These are phyloP conservation scores for Indicator indicator DNA, from an alignment of 2,113 vertebrate genomes.

Conservation along the genomic window DNA sequence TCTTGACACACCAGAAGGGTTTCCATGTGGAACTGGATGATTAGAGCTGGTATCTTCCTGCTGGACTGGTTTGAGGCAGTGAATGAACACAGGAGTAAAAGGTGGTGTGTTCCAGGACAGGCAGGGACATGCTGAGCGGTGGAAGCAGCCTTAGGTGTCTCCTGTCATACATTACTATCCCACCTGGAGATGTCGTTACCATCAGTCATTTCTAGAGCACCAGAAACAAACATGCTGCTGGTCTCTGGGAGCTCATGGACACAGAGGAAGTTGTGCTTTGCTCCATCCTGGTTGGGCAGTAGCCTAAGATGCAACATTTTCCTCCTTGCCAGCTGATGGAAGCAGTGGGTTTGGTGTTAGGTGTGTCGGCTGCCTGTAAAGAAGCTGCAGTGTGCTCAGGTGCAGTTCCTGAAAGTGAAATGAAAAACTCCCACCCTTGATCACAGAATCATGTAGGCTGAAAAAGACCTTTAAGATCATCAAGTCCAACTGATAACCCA, in stretches of 20 bases:
- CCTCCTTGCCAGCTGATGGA: background rate
- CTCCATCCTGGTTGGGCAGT: background rate
- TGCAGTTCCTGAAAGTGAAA: background rate
- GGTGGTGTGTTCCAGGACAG: background rate
- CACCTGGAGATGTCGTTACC: background rate
- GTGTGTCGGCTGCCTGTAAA: accelerated
- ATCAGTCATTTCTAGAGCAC: background rate
- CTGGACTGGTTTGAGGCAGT: background rate
- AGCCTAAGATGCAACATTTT: accelerated
- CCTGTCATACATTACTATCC: background rate
- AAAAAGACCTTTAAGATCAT: background rate
- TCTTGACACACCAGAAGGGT: background rate
- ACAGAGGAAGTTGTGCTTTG: background rate
- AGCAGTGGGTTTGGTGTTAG: accelerated
- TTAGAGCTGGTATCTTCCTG: background rate
- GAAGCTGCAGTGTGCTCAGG: accelerated
- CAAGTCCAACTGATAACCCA: background rate
- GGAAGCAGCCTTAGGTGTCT: background rate
- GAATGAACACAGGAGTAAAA: background rate
- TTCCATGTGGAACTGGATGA: background rate
- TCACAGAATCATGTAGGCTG: background rate
- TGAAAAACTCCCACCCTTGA: background rate
- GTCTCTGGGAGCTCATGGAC: background rate
- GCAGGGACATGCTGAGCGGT: background rate
- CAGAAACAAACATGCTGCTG: accelerated